Conservation (phyloP, 2,113 vertebrate genomes). For the Stegostoma tigrinum region DNA sequence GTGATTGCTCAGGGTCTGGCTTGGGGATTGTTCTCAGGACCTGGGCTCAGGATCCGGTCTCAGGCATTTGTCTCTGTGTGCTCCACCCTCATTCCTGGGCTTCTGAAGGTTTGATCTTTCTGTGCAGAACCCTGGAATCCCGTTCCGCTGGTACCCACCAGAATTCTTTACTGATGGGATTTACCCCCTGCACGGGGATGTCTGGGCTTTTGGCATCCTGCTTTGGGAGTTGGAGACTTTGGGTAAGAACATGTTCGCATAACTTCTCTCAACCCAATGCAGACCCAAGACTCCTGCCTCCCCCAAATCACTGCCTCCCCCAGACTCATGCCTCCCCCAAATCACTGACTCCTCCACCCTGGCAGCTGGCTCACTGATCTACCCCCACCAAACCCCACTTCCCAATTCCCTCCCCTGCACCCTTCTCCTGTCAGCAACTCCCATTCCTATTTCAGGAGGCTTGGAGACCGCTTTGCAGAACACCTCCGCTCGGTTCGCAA, state of each 20-base stretch:
- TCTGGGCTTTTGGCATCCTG: constrained; percentile 62
- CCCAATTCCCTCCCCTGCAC: not conserved
- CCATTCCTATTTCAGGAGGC: not conserved
- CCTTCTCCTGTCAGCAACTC: not conserved
- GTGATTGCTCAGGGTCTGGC: too few relatives aligned
- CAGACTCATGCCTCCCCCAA: too few relatives aligned
- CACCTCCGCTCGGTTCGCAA: too few relatives aligned
- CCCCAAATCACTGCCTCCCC: too few relatives aligned
- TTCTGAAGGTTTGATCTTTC: not conserved
- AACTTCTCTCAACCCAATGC: not conserved
- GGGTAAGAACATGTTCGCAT: constrained; percentile 47
- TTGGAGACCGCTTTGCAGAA: too few relatives aligned
- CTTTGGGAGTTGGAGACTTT: constrained; percentile 65
- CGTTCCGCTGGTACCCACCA: constrained; percentile 64
- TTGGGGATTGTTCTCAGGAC: too few relatives aligned
- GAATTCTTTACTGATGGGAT: constrained; percentile 62
- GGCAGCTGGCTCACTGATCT: too few relatives aligned
- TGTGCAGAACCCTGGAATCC: constrained; percentile 51
- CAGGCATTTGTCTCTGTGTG: too few relatives aligned
- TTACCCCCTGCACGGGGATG: constrained; percentile 61
- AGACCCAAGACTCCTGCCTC: not conserved
- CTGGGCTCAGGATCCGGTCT: too few relatives aligned
- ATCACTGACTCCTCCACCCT: too few relatives aligned
- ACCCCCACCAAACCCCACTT: too few relatives aligned
- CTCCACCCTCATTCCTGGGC: too few relatives aligned